Base-by-base conservation (phyloP, 2,888 invertebrate genomes). In the Tenodera sinensis region DNA sequence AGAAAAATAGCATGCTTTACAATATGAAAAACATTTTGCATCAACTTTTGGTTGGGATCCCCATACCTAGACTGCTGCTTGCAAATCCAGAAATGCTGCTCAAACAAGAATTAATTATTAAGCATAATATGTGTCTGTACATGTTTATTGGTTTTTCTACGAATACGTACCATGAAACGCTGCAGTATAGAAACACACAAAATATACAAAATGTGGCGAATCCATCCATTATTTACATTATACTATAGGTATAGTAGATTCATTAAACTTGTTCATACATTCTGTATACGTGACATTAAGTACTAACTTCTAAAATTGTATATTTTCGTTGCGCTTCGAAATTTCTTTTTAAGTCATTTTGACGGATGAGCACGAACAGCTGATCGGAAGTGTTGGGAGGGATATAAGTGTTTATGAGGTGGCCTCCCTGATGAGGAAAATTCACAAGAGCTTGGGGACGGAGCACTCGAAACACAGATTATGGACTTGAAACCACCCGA, bases 81-180 rank as follows among this genome's bases (percentile, higher is more conserved):
- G n/a, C n/a, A n/a, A n/a, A n/a, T n/a, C n/a, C n/a, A n/a, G n/a
- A n/a, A n/a, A n/a, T n/a, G n/a, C n/a, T n/a, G n/a, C n/a, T n/a
- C n/a, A n/a, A n/a, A n/a, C n/a, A n/a, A n/a, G n/a, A n/a, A n/a
- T n/a, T n/a, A n/a, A n/a, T n/a, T n/a, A n/a, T n/a, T n/a, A 30
- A 30, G 30, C 2, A 30, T 30, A 2, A 30, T 30, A 30, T 30
- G 30, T 30, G 30, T n/a, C n/a, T 3, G 30, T 30, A 30, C 2
- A 30, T 2, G 30, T 30, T 30, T n/a, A n/a, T 84, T 91, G 28
- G 25, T 91, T 92, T 34, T 1, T 42, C 42, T 12, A 42, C 42
- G 42, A 14, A 91, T 91, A 92, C 94, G 93, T 93, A 95, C 96
- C 96, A 95, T 90, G 95, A 95, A 91, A 95, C 95, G 91, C 94